These are phyloP conservation scores for Carterocephalus palaemon DNA, from an alignment of 2,888 invertebrate genomes.

Conservation along the genomic window DNA sequence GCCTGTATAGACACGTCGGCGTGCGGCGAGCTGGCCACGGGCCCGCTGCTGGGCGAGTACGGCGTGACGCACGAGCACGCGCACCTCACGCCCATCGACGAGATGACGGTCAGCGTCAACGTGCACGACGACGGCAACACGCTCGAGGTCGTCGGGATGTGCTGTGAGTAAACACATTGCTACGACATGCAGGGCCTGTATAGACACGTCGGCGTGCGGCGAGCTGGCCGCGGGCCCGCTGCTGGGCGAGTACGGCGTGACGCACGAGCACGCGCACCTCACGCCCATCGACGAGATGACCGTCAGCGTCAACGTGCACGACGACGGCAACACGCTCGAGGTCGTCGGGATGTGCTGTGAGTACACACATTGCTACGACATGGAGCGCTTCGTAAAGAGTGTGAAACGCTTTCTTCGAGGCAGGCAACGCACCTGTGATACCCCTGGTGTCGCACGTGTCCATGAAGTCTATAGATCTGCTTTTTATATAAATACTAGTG, in stretches of 20 bases:
- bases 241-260: slow-evolving; percentile 89
- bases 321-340: slow-evolving; percentile 93
- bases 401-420: no score
- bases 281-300: slow-evolving; percentile 90
- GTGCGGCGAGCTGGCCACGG: slow-evolving; percentile 86
- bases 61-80: slow-evolving; percentile 87
- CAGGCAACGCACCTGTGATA: no score
- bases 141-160: slow-evolving; percentile 95
- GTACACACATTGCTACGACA: no score
- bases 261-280: slow-evolving; percentile 87
- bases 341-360: slow-evolving; percentile 96
- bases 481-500: no score
- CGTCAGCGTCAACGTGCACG: slow-evolving; percentile 94
- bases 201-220: slow-evolving; percentile 91
- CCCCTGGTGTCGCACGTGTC: no score
- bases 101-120: slow-evolving; percentile 92
- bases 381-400: slow-evolving; percentile 86
- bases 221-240: slow-evolving; percentile 87
- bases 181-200: slow-evolving; percentile 86
- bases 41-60: slow-evolving; percentile 89
- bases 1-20: slow-evolving; percentile 92
- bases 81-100: slow-evolving; percentile 86
- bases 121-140: slow-evolving; percentile 94
- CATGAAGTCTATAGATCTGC: no score
- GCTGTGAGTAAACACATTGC: no score